phyloP scores from a whole-genome alignment of 2,113 vertebrate genomes.

The Semnornis frantzii region DNA sequence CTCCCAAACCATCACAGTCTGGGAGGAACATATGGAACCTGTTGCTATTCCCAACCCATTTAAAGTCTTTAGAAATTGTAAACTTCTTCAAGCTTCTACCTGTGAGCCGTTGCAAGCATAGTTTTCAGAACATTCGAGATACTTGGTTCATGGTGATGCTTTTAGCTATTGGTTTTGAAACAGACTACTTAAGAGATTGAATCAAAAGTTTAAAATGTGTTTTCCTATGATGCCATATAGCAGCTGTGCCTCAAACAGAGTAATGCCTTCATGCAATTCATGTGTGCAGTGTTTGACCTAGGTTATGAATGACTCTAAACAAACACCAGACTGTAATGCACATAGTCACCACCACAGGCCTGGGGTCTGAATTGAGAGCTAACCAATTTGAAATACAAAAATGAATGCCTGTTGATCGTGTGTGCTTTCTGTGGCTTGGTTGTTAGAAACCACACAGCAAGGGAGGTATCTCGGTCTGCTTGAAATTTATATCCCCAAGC shows the following conservation, averaged over 20 bases:
- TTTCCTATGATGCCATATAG: not conserved
- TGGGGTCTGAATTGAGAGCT: not conserved
- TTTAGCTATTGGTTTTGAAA: not conserved
- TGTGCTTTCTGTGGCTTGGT: not conserved
- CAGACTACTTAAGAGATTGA: not conserved
- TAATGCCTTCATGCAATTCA: not conserved
- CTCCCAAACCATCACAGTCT: not conserved
- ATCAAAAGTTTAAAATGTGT: not conserved
- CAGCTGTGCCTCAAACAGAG: not conserved
- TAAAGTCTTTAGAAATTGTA: not conserved
- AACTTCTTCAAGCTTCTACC: not conserved
- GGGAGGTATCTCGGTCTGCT: not conserved
- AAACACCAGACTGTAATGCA: not conserved
- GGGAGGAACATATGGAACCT: not conserved
- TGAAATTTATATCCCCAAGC: not conserved
- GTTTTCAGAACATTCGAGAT: not conserved
- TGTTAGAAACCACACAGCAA: not conserved
- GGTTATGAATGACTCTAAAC: not conserved
- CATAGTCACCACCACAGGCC: not conserved
- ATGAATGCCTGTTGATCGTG: rapidly evolving
- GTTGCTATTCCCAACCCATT: not conserved
- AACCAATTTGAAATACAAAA: not conserved
- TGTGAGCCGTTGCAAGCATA: not conserved
- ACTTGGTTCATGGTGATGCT: rapidly evolving
- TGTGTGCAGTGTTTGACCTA: not conserved